Base-by-base conservation (phyloP, 2,888 invertebrate genomes). In the Dicyrtomina minuta region DNA sequence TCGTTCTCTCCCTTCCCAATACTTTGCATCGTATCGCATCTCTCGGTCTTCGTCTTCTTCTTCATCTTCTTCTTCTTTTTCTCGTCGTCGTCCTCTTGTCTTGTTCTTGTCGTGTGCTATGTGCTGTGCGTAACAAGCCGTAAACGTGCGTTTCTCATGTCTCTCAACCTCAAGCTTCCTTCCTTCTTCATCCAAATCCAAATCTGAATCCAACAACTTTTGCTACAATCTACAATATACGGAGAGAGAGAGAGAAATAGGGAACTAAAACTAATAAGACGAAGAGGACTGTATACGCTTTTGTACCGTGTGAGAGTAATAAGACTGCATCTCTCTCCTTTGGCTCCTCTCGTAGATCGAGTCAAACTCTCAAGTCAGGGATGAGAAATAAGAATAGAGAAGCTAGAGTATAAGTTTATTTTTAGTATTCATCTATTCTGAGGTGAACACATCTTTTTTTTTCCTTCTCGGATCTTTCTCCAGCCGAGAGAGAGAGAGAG, bases 331-430 rank as follows among this genome's bases (percentile, higher is more conserved):
- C 17, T 5, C 12, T 5, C 49, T 46, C 10, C 33, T 33, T 33
- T 33, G 33, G 33, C 33, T 33, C 33, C 33, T 33, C 33, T 33
- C 33, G 8, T 8, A 33, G 4, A 33, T 33, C n/a, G n/a, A 33
- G 33, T 46, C 49, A 46, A 10, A 46, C 49, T 46, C 20, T 5
- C 33, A 33, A 33, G 33, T 5, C 33, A 33, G 33, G 33, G 4
- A 33, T 33, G 8, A 64, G 64, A 51, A 51, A 64, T 51, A 64
- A 64, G 64, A 64, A 64, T 49, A 64, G 51, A 66, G 55, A 66
- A 56, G 66, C 66, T 56, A 53, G 43, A 66, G 56, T 66, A n/a
- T n/a, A 39, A 43, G 44, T 66, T 66, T 66, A 66, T 66, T 66
- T 66, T 66, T 66, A 66, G 66, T 66, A 20, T 56, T 56, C 56